Conservation (phyloP, 2,113 vertebrate genomes). For the Oreotragus oreotragus region DNA sequence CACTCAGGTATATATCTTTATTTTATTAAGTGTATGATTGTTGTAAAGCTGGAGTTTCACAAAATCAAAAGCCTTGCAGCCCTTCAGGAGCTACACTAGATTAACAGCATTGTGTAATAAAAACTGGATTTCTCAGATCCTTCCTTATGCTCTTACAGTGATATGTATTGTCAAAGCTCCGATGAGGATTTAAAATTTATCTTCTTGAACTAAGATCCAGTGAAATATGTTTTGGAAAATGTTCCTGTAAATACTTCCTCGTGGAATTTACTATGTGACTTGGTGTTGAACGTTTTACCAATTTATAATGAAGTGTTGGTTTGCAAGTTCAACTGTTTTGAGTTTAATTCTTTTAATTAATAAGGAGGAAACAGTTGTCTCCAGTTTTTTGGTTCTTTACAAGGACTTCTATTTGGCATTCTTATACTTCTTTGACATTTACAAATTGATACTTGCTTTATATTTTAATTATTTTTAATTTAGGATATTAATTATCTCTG, state of each 20-base stretch:
- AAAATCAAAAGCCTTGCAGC: neutral
- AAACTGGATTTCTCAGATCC: neutral
- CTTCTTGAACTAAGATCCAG: neutral
- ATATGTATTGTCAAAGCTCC: neutral
- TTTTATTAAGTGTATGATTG: neutral
- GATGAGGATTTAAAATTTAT: neutral
- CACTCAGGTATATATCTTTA: neutral
- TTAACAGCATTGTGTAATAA: neutral
- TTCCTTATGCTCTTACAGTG: neutral
- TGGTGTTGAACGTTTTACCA: neutral
- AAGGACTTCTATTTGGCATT: neutral
- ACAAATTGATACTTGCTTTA: neutral
- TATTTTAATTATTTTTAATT: neutral
- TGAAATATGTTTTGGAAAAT: slow-evolving; percentile 13
- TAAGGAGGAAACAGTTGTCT: neutral
- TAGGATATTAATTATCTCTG: neutral
- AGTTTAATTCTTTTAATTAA: neutral
- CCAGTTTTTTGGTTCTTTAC: neutral
- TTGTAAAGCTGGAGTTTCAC: neutral
- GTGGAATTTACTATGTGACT: neutral
- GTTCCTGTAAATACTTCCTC: neutral
- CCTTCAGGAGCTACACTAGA: neutral
- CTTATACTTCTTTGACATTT: neutral
- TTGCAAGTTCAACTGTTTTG: neutral
- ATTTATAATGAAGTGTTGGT: neutral